Evolutionary conservation across 1,140 invertebrate species (phyloP).

Genomic region (Rhyzopertha dominica): DNA sequence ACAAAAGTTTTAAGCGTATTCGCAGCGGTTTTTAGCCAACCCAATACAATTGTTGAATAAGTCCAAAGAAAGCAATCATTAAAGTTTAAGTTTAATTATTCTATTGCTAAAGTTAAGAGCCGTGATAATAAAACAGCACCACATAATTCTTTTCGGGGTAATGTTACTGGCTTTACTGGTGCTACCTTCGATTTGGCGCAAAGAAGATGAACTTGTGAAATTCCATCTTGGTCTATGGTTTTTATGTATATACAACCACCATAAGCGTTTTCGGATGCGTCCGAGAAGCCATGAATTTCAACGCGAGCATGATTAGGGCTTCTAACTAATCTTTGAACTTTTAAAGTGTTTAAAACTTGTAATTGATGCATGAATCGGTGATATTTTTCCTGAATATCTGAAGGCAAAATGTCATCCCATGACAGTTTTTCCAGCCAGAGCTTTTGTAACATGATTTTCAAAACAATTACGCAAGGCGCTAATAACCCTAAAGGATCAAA

Average conservation of each 20-base stretch:
- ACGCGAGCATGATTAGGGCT: slow-evolving; percentile 2
- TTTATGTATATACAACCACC: slow-evolving; percentile 20
- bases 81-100: slow-evolving; percentile 22
- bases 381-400: slow-evolving; percentile 9
- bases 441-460: slow-evolving; percentile 35
- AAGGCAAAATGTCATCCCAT: slow-evolving; percentile 20
- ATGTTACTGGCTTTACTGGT: slow-evolving; percentile 29
- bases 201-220: slow-evolving; percentile 14
- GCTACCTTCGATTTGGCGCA: slow-evolving; percentile 28
- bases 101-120: slow-evolving; percentile 1
- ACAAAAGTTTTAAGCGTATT: no score
- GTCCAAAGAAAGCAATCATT: no score
- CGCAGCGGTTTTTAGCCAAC: no score
- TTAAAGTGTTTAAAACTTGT: slow-evolving; percentile 40
- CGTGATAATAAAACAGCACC: slow-evolving; percentile 15
- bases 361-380: slow-evolving; percentile 21
- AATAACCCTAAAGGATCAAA: slow-evolving; percentile 37
- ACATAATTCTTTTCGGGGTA: slow-evolving; percentile 25
- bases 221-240: slow-evolving; percentile 4
- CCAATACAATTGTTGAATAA: no score
- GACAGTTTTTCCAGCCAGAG: slow-evolving; percentile 30
- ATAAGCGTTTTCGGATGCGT: slow-evolving; percentile 16
- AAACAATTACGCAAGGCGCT: slow-evolving; percentile 29
- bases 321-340: no score
- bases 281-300: slow-evolving; percentile 14